phyloP scores from a whole-genome alignment of 2,797 vertebrate species.

The Threskiornis aethiopicus region DNA sequence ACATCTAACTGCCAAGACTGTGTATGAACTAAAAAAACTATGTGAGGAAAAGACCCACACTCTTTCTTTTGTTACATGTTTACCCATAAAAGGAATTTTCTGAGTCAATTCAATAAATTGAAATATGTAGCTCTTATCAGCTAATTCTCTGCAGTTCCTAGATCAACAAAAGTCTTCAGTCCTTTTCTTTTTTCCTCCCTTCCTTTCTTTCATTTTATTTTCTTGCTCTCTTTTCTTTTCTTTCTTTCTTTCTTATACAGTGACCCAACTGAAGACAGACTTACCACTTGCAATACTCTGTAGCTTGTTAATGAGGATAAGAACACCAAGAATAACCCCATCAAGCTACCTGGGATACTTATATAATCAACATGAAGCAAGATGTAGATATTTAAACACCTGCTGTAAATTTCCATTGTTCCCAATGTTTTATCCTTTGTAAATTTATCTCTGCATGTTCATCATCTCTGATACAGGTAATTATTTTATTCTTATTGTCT shows the following conservation, averaged over 20 bases:
- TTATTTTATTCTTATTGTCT: not conserved
- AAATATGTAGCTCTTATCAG: not conserved
- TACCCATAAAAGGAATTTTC: not conserved
- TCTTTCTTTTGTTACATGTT: not conserved
- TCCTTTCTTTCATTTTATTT: no score
- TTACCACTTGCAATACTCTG: not conserved
- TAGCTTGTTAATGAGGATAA: not conserved
- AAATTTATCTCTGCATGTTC: not conserved
- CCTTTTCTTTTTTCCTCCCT: not conserved
- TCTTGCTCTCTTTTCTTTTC: no score
- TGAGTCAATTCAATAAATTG: not conserved
- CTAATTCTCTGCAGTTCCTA: not conserved
- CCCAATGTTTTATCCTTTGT: not conserved
- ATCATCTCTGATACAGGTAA: not conserved
- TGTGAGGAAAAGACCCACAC: fast-evolving
- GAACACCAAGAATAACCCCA: not conserved
- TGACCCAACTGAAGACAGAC: not conserved
- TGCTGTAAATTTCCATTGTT: not conserved
- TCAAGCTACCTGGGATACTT: not conserved
- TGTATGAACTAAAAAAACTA: not conserved
- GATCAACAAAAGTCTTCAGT: not conserved
- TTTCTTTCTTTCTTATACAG: not conserved
- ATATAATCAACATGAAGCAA: not conserved
- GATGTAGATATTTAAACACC: not conserved
- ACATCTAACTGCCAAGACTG: not conserved